A percentile compares a stretch with the other conserved stretches of the same genome.
Conservation (phyloP, 2,888 invertebrate genomes). For the Cancer borealis region DNA sequence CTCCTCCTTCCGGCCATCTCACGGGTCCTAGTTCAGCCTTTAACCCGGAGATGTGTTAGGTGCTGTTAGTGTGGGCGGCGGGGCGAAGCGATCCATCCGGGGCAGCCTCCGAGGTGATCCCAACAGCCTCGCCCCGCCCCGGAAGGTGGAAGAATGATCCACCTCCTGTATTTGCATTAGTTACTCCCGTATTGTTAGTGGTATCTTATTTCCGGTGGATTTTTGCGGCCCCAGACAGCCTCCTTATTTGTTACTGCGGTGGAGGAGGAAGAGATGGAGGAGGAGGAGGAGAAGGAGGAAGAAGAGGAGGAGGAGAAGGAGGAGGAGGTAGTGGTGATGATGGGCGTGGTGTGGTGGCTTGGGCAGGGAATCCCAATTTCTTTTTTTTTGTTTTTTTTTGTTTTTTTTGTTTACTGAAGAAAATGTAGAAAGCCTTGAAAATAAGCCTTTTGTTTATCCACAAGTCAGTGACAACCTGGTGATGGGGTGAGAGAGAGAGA, state of each 20-base stretch:
- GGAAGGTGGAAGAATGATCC: background rate
- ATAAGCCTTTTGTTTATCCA: background rate
- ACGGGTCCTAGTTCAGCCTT: constrained; percentile 25
- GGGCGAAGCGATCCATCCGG: constrained; percentile 35
- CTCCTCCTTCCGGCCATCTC: constrained; percentile 25
- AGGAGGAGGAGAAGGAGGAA: background rate
- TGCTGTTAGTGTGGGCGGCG: constrained; percentile 32
- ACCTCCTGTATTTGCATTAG: background rate
- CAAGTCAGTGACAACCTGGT: background rate
- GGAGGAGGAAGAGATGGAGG: background rate
- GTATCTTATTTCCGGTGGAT: background rate
- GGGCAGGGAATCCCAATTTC: background rate
- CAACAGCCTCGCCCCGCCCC: background rate
- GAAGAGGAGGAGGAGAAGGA: background rate
- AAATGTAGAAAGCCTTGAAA: background rate
- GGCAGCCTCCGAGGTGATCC: constrained; percentile 7
- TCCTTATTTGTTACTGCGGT: constrained; percentile 2
- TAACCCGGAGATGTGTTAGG: constrained; percentile 16
- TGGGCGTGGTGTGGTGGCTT: background rate
- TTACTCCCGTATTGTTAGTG: background rate
- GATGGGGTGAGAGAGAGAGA: constrained; percentile 39
- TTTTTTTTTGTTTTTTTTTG: background rate
- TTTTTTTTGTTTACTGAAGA: background rate
- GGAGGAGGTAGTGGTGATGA: background rate
- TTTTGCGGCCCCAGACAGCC: background rate